These are phyloP conservation scores for Trachelus iudaicus DNA, from an alignment of 2,888 invertebrate species.

Conservation along the genomic window DNA sequence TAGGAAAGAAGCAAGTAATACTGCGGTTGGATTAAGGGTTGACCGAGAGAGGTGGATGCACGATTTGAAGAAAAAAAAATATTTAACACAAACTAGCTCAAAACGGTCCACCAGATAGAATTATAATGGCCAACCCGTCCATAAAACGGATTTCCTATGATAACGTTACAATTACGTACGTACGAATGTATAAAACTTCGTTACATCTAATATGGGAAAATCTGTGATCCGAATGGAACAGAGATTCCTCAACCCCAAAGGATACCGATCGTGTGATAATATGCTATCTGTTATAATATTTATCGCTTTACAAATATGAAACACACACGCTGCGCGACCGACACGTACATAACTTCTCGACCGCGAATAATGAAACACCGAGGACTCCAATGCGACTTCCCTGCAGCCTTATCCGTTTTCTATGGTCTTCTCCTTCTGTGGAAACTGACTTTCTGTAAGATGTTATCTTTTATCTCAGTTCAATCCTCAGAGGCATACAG, in stretches of 20 bases:
- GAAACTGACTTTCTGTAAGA: background rate
- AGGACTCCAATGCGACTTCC: background rate
- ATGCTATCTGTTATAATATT: constrained; percentile 9
- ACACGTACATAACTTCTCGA: background rate
- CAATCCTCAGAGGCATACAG: constrained; percentile 23
- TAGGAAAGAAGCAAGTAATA: background rate
- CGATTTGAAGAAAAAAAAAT: background rate
- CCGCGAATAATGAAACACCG: background rate
- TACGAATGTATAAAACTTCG: constrained; percentile 66
- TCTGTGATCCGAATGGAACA: background rate
- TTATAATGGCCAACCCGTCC: background rate
- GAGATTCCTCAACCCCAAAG: background rate
- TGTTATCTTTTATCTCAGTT: background rate
- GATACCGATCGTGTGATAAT: constrained; percentile 1
- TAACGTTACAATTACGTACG: constrained; percentile 58
- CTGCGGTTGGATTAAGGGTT: background rate
- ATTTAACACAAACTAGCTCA: background rate
- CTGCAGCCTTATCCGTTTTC: background rate
- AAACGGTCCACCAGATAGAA: background rate
- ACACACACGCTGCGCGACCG: constrained; percentile 4
- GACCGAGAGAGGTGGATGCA: background rate
- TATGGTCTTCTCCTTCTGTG: background rate
- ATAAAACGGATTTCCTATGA: constrained; percentile 40
- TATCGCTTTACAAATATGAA: constrained; percentile 2
- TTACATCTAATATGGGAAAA: constrained; percentile 51